A percentile compares a stretch with the other conserved stretches of the same genome.
Evolutionary conservation across 2,797 vertebrate genomes (phyloP).

Genomic region (Calcarius lapponicus): DNA sequence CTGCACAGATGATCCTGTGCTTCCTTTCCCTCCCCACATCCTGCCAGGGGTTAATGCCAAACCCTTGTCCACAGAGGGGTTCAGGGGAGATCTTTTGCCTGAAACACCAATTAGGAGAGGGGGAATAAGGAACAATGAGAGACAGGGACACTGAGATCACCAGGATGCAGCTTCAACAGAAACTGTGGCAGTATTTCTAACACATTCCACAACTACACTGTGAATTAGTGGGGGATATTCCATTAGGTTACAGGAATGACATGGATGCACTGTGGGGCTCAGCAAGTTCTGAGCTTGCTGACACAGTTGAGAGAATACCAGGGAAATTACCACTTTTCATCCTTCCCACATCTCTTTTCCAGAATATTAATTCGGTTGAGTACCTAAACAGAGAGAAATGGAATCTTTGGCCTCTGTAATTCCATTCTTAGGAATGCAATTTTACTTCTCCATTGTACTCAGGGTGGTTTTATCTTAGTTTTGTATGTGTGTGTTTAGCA

Average conservation of each 20-base stretch:
- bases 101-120: background rate
- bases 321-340: background rate
- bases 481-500: constrained; percentile 12
- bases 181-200: background rate
- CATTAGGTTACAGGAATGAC: background rate
- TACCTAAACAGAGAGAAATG: background rate
- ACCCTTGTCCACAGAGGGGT: background rate
- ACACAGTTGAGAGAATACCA: background rate
- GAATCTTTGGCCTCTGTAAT: background rate
- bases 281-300: background rate
- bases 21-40: background rate
- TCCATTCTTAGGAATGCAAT: background rate
- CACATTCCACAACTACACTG: background rate
- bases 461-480: constrained; percentile 8
- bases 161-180: background rate
- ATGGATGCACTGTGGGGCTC: background rate
- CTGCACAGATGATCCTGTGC: background rate
- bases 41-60: background rate
- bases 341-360: background rate
- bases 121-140: background rate
- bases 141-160: background rate
- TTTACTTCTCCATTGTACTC: background rate
- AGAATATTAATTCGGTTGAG: background rate
- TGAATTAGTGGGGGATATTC: background rate
- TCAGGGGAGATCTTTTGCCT: background rate